phyloP scores from a whole-genome alignment of 2,113 vertebrate genomes.

The Gobio gobio region DNA sequence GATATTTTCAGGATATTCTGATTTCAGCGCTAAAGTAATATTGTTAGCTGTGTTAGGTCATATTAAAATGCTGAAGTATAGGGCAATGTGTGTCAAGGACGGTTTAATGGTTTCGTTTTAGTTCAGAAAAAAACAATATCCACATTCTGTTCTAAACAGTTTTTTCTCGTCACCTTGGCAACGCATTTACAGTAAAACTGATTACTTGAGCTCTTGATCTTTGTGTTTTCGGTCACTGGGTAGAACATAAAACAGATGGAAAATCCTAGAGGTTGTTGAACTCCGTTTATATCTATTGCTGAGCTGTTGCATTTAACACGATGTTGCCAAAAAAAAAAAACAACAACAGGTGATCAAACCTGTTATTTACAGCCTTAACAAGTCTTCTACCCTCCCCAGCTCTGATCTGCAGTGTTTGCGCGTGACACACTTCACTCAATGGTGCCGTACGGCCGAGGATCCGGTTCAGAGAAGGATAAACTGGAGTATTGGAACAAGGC shows the following conservation, averaged over 20 bases:
- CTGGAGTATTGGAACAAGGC: not conserved
- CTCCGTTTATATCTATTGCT: not conserved
- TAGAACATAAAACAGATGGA: not conserved
- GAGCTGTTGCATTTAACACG: constrained; percentile 22
- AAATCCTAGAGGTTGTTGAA: not conserved
- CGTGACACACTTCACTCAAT: not conserved
- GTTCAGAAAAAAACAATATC: not conserved
- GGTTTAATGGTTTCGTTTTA: not conserved
- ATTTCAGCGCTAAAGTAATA: not conserved
- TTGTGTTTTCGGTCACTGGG: not conserved
- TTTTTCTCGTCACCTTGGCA: constrained; percentile 9
- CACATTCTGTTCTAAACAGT: not conserved
- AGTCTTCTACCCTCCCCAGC: constrained; percentile 16
- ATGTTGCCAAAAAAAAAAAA: constrained; percentile 31
- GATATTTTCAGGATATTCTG: not conserved
- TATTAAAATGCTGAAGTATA: not conserved
- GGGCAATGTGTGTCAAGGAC: not conserved
- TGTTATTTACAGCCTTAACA: constrained; percentile 25
- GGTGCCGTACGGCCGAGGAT: not conserved
- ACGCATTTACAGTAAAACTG: not conserved
- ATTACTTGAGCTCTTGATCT: not conserved
- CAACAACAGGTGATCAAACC: constrained; percentile 5
- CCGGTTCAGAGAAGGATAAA: not conserved
- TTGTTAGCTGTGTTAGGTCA: not conserved
- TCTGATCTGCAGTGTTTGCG: constrained; percentile 15